Evolutionary conservation across 2,888 invertebrate genomes (phyloP).

Genomic region (Idaea aversata): DNA sequence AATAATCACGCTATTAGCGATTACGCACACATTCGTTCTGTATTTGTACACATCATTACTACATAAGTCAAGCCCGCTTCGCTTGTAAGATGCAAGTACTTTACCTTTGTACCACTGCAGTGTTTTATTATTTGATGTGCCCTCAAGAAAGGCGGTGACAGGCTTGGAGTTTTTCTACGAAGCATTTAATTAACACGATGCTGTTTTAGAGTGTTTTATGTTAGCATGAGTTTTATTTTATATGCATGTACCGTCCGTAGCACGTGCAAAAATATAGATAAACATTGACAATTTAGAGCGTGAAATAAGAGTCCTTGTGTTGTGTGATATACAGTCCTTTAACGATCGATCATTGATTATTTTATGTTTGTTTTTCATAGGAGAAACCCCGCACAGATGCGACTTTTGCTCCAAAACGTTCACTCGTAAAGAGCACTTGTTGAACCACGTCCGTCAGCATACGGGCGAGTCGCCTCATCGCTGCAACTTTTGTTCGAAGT

Average conservation of each 20-base stretch:
- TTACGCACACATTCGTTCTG: background rate
- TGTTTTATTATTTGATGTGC: constrained; percentile 13
- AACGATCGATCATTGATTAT: background rate
- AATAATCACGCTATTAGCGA: constrained; percentile 6
- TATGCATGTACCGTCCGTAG: background rate
- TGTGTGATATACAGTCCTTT: constrained; percentile 1
- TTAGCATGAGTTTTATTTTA: constrained; percentile 13
- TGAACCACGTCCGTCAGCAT: constrained; percentile 89
- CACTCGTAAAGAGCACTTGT: constrained; percentile 87
- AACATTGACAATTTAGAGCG: background rate
- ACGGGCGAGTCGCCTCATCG: constrained; percentile 92
- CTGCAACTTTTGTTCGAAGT: constrained; percentile 92
- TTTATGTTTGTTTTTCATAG: constrained; percentile 42
- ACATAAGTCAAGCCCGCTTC: background rate
- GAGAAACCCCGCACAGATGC: constrained; percentile 88
- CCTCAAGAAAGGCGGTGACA: constrained; percentile 37
- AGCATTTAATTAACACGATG: constrained; percentile 6
- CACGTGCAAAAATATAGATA: background rate
- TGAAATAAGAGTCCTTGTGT: background rate
- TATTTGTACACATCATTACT: background rate
- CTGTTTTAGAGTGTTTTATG: constrained; percentile 3
- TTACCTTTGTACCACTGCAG: background rate
- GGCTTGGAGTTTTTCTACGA: constrained; percentile 49
- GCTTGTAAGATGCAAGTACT: background rate
- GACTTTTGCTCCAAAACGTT: constrained; percentile 90